Conservation (phyloP, 2,797 vertebrate genomes). For the Bovichtus diacanthus region DNA sequence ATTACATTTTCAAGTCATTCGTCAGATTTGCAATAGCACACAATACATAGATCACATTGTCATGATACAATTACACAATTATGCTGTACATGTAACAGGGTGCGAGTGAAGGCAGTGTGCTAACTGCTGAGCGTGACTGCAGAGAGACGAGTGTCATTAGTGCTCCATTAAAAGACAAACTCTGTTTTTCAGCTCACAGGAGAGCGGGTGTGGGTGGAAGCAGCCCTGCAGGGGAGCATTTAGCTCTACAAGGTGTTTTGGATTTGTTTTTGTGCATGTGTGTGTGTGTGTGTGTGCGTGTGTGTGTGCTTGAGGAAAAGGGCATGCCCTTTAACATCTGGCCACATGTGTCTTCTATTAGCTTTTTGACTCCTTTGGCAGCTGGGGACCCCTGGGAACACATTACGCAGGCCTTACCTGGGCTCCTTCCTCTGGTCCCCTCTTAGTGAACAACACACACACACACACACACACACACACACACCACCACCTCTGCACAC, state of each 20-base stretch:
- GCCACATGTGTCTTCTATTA: conserved; percentile 78
- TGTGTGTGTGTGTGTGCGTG: no score
- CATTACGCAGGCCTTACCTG: conserved; percentile 65
- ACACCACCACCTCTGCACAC: conserved; percentile 20
- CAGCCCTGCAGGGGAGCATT: conserved; percentile 48
- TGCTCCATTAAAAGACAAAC: conserved; percentile 26
- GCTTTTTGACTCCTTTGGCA: conserved; percentile 66
- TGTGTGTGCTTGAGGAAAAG: conserved; percentile 25
- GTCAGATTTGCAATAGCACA: neutral
- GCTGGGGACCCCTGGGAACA: conserved; percentile 65
- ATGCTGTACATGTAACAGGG: neutral
- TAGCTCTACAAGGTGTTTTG: conserved; percentile 51
- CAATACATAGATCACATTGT: neutral
- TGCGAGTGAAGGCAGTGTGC: conserved; percentile 20
- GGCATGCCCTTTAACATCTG: conserved; percentile 65
- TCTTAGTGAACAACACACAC: conserved; percentile 11
- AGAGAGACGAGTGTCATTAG: conserved; percentile 59
- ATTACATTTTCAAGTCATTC: neutral
- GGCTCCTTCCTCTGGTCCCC: conserved; percentile 34
- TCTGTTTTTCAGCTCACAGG: conserved; percentile 22
- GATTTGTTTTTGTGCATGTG: conserved; percentile 40
- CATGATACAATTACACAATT: neutral
- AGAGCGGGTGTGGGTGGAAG: conserved; percentile 50
- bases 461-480: conserved; percentile 20
- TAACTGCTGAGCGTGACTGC: conserved; percentile 39